A percentile compares a stretch with the other conserved stretches of the same genome.
Evolutionary conservation across 2,888 invertebrate genomes (phyloP).

Genomic region (Atherix ibis): DNA sequence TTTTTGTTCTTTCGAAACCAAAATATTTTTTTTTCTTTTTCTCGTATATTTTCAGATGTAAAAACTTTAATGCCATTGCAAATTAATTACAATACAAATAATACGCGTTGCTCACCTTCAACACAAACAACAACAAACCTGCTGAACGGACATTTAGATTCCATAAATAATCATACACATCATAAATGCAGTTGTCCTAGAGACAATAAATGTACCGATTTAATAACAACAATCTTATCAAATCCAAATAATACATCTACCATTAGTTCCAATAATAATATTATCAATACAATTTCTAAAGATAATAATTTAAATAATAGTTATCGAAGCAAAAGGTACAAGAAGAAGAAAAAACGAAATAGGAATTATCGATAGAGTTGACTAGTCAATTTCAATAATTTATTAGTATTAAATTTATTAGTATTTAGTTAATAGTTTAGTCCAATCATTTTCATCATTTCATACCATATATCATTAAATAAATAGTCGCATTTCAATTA

Average conservation of each 20-base stretch:
- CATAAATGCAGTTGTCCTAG: slow-evolving; percentile 10
- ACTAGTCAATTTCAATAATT: neutral
- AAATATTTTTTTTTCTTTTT: slow-evolving; percentile 13
- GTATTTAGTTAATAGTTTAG: neutral
- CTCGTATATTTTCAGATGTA: slow-evolving; percentile 12
- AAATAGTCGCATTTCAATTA: too few species aligned
- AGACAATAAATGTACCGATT: slow-evolving; percentile 9
- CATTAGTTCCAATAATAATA: too few species aligned
- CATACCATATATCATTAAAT: too few species aligned
- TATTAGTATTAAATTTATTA: neutral
- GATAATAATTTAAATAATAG: too few species aligned
- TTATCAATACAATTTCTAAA: neutral
- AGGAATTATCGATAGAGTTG: slow-evolving; percentile 8
- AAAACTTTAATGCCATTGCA: slow-evolving; percentile 7
- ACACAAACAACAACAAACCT: slow-evolving; percentile 12
- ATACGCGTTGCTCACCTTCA: slow-evolving; percentile 9
- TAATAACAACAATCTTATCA: slow-evolving; percentile 8
- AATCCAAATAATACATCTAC: too few species aligned
- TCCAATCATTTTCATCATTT: too few species aligned
- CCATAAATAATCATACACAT: slow-evolving; percentile 8
- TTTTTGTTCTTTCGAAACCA: too few species aligned
- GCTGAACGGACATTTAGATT: slow-evolving; percentile 8
- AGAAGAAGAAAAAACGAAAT: slow-evolving; percentile 8
- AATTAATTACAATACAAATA: slow-evolving; percentile 8
- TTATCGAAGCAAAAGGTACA: slow-evolving; percentile 9